These are phyloP conservation scores for Selene dorsalis DNA, from an alignment of 2,797 vertebrate species.

Conservation along the genomic window DNA sequence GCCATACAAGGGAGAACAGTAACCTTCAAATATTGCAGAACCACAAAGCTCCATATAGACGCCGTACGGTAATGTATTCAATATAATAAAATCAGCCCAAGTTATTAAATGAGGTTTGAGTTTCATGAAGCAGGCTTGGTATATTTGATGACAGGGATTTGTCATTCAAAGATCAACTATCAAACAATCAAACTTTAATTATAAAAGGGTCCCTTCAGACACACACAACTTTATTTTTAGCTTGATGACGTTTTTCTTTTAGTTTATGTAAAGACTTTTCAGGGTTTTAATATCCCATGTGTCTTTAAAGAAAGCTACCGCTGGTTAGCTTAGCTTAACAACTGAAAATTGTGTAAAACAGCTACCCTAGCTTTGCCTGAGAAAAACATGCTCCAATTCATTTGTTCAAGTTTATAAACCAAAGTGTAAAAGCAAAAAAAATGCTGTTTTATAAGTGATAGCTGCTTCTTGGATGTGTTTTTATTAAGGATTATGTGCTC, in stretches of 20 bases:
- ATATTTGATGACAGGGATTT: slow-evolving; percentile 35
- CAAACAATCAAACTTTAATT: slow-evolving; percentile 10
- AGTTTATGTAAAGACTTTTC: background rate
- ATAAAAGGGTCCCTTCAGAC: no score
- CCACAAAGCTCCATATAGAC: slow-evolving; percentile 58
- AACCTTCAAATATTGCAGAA: slow-evolving; percentile 61
- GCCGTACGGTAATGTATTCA: slow-evolving; percentile 36
- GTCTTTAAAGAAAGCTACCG: background rate
- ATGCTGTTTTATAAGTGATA: background rate
- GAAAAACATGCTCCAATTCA: background rate
- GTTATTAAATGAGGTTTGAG: slow-evolving; percentile 49
- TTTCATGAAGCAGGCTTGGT: slow-evolving; percentile 34
- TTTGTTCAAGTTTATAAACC: background rate
- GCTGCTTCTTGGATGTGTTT: background rate
- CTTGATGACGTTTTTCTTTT: background rate
- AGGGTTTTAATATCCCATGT: background rate
- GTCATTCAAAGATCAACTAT: slow-evolving; percentile 40
- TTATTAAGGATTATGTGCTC: background rate
- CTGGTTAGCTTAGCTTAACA: background rate
- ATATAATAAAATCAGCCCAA: slow-evolving; percentile 36
- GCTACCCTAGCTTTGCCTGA: background rate
- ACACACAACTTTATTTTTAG: slow-evolving; percentile 9
- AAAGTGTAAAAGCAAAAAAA: background rate
- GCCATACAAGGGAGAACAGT: slow-evolving; percentile 60
- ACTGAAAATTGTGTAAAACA: background rate